Evolutionary conservation across 64 coral and sea anemone genomes (phyloP).

Genomic region (Stylophora pistillata): DNA sequence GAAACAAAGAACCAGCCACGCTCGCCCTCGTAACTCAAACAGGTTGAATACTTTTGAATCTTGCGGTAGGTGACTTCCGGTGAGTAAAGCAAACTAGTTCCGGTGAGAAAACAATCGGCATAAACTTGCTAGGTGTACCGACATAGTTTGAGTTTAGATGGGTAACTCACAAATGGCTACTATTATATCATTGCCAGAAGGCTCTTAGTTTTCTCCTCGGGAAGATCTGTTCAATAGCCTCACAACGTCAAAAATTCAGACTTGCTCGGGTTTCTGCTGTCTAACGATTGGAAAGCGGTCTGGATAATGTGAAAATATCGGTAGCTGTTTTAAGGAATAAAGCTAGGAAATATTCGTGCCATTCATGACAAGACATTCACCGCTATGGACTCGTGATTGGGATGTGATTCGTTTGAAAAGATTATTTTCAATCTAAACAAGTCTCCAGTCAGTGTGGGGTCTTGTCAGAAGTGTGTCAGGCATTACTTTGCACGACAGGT

Average conservation of each 20-base stretch:
- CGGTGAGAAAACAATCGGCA: neutral
- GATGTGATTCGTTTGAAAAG: conserved; percentile 1
- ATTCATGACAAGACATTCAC: neutral
- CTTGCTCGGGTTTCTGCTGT: neutral
- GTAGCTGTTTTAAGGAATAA: neutral
- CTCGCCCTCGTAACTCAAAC: conserved; percentile 1
- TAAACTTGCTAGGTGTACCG: neutral
- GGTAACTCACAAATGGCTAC: neutral
- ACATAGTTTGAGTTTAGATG: neutral
- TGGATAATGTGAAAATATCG: neutral
- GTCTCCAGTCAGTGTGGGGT: neutral
- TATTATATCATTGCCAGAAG: neutral
- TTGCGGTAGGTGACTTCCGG: conserved; percentile 27
- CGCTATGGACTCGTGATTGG: neutral
- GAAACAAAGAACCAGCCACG: neutral
- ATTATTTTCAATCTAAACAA: conserved; percentile 3
- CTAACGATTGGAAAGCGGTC: neutral
- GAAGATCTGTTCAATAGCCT: neutral
- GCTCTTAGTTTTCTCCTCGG: neutral
- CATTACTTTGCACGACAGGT: neutral
- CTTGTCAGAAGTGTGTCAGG: neutral
- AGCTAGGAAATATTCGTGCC: neutral
- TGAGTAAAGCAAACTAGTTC: neutral
- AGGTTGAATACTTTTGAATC: neutral
- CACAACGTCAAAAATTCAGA: neutral